Percentiles rank a stretch among this genome's conserved stretches.
Conservation (phyloP, 1,140 invertebrate genomes). For the Odontomachus brunneus region DNA sequence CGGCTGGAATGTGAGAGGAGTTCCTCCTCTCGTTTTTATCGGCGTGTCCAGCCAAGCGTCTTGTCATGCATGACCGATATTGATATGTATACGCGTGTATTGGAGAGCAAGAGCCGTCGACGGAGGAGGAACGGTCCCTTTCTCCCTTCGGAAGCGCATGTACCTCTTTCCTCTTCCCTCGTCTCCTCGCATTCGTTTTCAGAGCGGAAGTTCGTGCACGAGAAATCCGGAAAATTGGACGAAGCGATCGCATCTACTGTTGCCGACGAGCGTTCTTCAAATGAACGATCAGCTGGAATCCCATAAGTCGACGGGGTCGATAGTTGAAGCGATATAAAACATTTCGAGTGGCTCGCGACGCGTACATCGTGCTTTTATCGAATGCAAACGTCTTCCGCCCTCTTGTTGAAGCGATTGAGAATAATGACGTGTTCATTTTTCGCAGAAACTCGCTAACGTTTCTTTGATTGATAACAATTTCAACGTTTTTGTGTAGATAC, state of each 20-base stretch:
- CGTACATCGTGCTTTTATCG: neutral
- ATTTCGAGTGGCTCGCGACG: slow-evolving; percentile 43
- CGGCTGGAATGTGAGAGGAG: slow-evolving; percentile 74
- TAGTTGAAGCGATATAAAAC: slow-evolving; percentile 52
- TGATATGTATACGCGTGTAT: slow-evolving; percentile 80
- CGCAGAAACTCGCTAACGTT: neutral
- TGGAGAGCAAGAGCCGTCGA: slow-evolving; percentile 71
- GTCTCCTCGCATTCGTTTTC: slow-evolving; percentile 68
- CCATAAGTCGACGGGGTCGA: slow-evolving; percentile 55
- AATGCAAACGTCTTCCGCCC: neutral
- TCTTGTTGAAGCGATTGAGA: slow-evolving; percentile 4
- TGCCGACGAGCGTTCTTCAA: slow-evolving; percentile 67
- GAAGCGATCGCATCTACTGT: slow-evolving; percentile 70
- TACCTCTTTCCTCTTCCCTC: neutral
- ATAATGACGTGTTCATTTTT: slow-evolving; percentile 18
- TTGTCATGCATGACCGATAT: slow-evolving; percentile 83
- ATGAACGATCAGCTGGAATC: slow-evolving; percentile 74
- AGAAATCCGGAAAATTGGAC: slow-evolving; percentile 77
- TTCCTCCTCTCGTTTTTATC: slow-evolving; percentile 83
- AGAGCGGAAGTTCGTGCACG: slow-evolving; percentile 71
- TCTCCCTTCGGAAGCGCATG: slow-evolving; percentile 8
- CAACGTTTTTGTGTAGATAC: too few species aligned
- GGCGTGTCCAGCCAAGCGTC: slow-evolving; percentile 84
- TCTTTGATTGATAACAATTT: neutral
- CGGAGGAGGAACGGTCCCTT: slow-evolving; percentile 71